These are phyloP conservation scores for Tholera decimalis DNA, from an alignment of 2,888 invertebrate genomes.

Conservation along the genomic window DNA sequence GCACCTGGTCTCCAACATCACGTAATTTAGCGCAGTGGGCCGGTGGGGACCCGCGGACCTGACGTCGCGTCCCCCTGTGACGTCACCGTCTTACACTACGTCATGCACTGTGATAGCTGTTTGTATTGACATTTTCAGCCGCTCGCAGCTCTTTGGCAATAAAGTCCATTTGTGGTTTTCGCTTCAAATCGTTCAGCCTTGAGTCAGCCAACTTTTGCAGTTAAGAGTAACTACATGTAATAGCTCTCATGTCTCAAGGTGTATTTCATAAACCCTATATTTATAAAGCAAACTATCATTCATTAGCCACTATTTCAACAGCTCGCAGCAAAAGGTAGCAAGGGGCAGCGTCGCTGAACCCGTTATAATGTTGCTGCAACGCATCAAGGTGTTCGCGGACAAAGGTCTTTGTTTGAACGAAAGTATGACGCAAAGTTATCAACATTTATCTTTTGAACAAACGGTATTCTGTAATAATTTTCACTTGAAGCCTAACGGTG, in stretches of 20 bases:
- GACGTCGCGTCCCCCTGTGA: constrained; percentile 56
- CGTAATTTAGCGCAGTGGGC: constrained; percentile 48
- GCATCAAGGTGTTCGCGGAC: neutral
- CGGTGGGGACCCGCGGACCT: constrained; percentile 25
- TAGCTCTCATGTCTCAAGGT: constrained; percentile 24
- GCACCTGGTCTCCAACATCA: constrained; percentile 21
- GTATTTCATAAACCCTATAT: constrained; percentile 8
- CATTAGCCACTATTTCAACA: constrained; percentile 2
- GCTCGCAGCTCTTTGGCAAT: constrained; percentile 2
- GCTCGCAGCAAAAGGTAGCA: constrained; percentile 6
- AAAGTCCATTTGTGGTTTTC: constrained; percentile 17
- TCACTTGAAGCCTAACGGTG: neutral
- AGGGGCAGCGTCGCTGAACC: constrained; percentile 5
- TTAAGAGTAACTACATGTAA: neutral
- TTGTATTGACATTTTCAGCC: constrained; percentile 18
- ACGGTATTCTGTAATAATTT: neutral
- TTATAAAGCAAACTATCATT: constrained; percentile 2
- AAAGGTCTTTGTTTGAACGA: constrained; percentile 24
- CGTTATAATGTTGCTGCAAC: constrained; percentile 17
- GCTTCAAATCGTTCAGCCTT: constrained; percentile 21
- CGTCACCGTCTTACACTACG: constrained; percentile 33
- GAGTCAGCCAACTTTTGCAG: neutral
- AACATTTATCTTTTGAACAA: constrained; percentile 3
- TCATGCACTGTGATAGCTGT: constrained; percentile 22
- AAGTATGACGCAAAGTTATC: constrained; percentile 6